Evolutionary conservation across 2,888 invertebrate species (phyloP).

Genomic region (Merodon equestris): DNA sequence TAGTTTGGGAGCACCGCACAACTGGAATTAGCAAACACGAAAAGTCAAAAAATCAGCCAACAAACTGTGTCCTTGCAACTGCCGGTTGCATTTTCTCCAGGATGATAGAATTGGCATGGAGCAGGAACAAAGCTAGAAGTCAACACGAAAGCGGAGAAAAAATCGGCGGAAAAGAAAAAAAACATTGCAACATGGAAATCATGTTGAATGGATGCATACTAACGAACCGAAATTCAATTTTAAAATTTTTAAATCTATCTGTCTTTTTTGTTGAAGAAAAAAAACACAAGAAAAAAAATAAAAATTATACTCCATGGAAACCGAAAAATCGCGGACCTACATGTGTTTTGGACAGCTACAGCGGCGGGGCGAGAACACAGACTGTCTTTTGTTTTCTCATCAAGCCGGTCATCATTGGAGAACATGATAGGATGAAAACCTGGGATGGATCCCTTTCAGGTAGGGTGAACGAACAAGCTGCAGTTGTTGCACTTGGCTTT

Average conservation of each 20-base stretch:
- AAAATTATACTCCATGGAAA: no score
- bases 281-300: no score
- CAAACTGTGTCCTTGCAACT: conserved; percentile 57
- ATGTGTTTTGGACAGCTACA: no score
- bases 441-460: no score
- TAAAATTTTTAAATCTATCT: conserved; percentile 43
- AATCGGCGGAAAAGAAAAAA: conserved; percentile 4
- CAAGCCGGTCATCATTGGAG: no score
- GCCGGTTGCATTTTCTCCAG: conserved; percentile 52
- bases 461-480: no score
- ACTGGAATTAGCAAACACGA: conserved; percentile 63
- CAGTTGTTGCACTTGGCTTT: no score
- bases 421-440: no score
- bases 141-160: neutral
- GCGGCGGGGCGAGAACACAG: no score
- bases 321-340: no score
- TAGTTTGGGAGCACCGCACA: conserved; percentile 55
- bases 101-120: conserved; percentile 19
- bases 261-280: neutral
- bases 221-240: conserved; percentile 58
- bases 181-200: conserved; percentile 6
- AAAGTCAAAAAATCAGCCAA: conserved; percentile 56
- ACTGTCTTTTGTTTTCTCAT: no score
- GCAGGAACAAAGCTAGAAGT: conserved; percentile 9
- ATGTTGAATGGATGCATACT: conserved; percentile 35